These are phyloP conservation scores for Cheilosia scutellata DNA, from an alignment of 2,888 invertebrate species.

Conservation along the genomic window DNA sequence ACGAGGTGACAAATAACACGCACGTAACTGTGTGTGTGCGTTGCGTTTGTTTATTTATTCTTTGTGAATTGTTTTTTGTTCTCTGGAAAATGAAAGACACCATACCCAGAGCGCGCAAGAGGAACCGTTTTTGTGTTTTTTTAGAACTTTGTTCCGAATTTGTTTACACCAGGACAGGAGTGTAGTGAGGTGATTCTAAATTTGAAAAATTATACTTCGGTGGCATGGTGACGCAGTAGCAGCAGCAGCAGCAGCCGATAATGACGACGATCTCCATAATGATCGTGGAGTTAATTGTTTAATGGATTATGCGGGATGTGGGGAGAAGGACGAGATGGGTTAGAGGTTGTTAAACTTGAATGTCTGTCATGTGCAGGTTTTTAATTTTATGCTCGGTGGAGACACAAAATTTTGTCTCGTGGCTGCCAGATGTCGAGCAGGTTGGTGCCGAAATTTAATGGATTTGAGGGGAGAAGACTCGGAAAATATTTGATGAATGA, in stretches of 20 bases:
- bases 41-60: constrained; percentile 67
- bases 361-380: constrained; percentile 45
- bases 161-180: constrained; percentile 59
- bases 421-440: constrained; percentile 66
- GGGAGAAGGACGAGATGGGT: not conserved
- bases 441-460: constrained; percentile 51
- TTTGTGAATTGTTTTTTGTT: constrained; percentile 68
- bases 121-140: constrained; percentile 78
- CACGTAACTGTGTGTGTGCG: constrained; percentile 39
- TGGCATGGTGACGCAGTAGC: constrained; percentile 62
- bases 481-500: constrained; percentile 34
- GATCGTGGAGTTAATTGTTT: constrained; percentile 74
- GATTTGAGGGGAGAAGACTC: constrained; percentile 5
- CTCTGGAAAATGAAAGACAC: constrained; percentile 65
- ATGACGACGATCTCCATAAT: constrained; percentile 59
- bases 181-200: constrained; percentile 69
- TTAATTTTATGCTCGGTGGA: constrained; percentile 37
- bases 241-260: constrained; percentile 38
- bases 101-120: constrained; percentile 68
- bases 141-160: constrained; percentile 56
- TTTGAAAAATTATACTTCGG: constrained; percentile 63
- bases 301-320: constrained; percentile 56
- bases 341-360: constrained; percentile 66
- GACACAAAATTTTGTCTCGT: constrained; percentile 57
- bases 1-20: constrained; percentile 75